Evolutionary conservation across 2,888 invertebrate species (phyloP), one percentile per base, ranked within the genome.

Genomic region (Pterostichus madidus): DNA sequence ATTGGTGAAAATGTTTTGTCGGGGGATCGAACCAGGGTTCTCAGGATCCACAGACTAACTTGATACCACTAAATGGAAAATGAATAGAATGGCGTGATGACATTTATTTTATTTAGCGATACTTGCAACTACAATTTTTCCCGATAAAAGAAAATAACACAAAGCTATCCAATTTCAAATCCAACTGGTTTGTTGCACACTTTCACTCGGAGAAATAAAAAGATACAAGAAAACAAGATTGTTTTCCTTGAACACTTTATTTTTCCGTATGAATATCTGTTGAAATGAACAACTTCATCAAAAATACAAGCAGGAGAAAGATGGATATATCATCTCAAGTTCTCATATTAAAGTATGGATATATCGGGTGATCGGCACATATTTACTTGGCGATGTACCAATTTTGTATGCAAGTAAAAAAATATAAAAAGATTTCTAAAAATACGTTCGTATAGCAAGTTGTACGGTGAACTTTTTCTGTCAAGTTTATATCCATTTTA

Each of bases 231-330:
- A 59, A 59, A 31, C 59, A 59, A 31, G 59, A 59, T 59, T 59
- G 59, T 59, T 59, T 59, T 59, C 17, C 17, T 59, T 59, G 24
- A 52, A 13, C 31, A 59, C 59, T 39, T 7, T 59, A 8, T 31
- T 56, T 24, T 24, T 6, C 13, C 46, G 53, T 10, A 31, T 24
- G 59, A 59, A 59, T 59, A 59, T 59, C 59, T 59, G 10, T 59
- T 59, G 59, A 3, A 39, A 1, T 39, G 15, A 59, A 59, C 31
- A 59, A 59, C 59, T 59, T 59, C 24, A 59, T 59, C 59, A 59
- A 59, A 59, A 24, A 17, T 7, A 10, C 39, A 39, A 39, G 5
- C 39, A 17, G 31, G 59, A 59, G 5, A 24, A 59, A 11, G 59
- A 59, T 15, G 31, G 24, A 59, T 53, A 53, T 17, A 53, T 8